Evolutionary conservation across 1,140 invertebrate species (phyloP).

Genomic region (Drosophila ambigua): DNA sequence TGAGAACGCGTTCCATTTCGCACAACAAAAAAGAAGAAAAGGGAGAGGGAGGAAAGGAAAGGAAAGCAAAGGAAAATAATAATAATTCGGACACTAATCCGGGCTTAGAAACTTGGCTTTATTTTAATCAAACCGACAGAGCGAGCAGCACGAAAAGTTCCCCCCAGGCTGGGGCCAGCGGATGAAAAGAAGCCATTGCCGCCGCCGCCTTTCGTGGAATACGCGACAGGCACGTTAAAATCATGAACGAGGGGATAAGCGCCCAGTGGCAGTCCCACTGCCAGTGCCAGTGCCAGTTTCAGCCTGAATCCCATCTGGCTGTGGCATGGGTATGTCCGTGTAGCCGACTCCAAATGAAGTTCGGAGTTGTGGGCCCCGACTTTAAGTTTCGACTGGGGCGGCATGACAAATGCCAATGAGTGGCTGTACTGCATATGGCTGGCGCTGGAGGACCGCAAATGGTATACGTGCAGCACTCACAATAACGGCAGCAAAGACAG

Average conservation of each 20-base stretch:
- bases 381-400: slow-evolving; percentile 45
- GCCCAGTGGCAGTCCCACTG: neutral
- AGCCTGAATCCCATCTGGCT: neutral
- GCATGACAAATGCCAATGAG: slow-evolving; percentile 52
- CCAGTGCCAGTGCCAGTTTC: too few species aligned
- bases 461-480: slow-evolving; percentile 65
- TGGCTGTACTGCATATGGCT: slow-evolving; percentile 37
- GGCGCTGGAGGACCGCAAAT: slow-evolving; percentile 54
- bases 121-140: slow-evolving; percentile 77
- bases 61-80: slow-evolving; percentile 44
- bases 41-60: too few species aligned
- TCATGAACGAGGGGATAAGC: slow-evolving; percentile 16
- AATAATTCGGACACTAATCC: slow-evolving; percentile 73
- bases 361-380: slow-evolving; percentile 27
- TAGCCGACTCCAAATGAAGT: slow-evolving; percentile 41
- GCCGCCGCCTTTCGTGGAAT: slow-evolving; percentile 13
- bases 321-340: neutral
- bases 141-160: slow-evolving; percentile 37
- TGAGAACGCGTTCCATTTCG: slow-evolving; percentile 37
- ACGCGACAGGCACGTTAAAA: slow-evolving; percentile 53
- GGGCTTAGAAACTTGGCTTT: slow-evolving; percentile 80
- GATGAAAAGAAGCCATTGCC: slow-evolving; percentile 59
- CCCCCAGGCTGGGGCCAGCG: slow-evolving; percentile 8
- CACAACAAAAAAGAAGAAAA: slow-evolving; percentile 42
- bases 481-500: slow-evolving; percentile 42